Conservation (phyloP, 2,797 vertebrate genomes). For the Prionace glauca region DNA sequence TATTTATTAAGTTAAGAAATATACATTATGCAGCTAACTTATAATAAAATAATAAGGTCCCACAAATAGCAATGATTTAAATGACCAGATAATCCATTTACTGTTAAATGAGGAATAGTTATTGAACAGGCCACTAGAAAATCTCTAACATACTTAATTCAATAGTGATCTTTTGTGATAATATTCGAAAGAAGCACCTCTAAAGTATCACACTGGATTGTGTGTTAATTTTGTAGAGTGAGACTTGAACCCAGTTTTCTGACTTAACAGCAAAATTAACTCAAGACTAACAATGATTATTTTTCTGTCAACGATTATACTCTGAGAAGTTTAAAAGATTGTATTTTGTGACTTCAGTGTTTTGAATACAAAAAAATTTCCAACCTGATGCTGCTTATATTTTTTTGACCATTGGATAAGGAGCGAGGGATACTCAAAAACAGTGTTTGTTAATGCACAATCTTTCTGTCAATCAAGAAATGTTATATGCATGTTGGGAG, state of each 20-base stretch:
- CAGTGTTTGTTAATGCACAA: background rate
- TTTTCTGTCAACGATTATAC: background rate
- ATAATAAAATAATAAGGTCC: background rate
- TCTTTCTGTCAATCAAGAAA: background rate
- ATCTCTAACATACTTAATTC: background rate
- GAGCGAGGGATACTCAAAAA: background rate
- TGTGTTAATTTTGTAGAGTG: background rate
- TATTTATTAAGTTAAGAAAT: background rate
- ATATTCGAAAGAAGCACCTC: background rate
- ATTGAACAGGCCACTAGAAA: background rate
- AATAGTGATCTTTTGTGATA: background rate
- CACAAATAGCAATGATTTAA: background rate
- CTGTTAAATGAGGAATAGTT: background rate
- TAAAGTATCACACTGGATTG: background rate
- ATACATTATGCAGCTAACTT: background rate
- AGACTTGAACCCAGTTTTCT: background rate
- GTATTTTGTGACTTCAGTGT: background rate
- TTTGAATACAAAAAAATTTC: background rate
- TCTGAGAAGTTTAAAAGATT: background rate
- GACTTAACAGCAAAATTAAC: background rate
- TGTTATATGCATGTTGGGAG: background rate
- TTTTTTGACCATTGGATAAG: background rate
- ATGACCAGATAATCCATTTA: background rate
- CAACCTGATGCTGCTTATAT: background rate
- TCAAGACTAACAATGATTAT: background rate